Conservation (phyloP, 2,113 vertebrate species). For the Catagonus wagneri region DNA sequence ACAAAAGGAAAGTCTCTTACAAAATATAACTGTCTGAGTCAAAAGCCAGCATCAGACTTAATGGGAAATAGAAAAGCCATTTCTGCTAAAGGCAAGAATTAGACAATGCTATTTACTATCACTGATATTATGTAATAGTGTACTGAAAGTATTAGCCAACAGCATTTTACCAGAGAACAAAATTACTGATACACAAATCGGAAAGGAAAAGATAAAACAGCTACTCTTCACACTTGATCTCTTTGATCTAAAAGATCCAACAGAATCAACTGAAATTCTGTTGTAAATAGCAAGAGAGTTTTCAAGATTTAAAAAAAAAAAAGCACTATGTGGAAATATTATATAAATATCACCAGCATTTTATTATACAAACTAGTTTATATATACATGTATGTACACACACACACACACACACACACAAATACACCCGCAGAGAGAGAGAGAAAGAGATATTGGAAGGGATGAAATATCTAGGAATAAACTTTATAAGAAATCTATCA, state of each 20-base stretch:
- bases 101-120: not conserved
- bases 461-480: not conserved
- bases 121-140: not conserved
- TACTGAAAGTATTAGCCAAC: not conserved
- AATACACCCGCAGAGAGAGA: not conserved
- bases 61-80: not conserved
- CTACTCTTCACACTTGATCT: not conserved
- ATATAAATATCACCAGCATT: not conserved
- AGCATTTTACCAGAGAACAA: not conserved
- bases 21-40: not conserved
- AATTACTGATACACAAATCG: not conserved
- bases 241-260: not conserved
- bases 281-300: not conserved
- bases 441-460: not conserved
- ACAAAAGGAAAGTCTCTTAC: not conserved
- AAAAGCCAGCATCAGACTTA: not conserved
- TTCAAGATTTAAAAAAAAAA: not conserved
- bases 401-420: not conserved
- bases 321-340: not conserved
- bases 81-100: slow-evolving; percentile 21
- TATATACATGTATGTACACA: not conserved
- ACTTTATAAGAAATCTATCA: not conserved
- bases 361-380: not conserved
- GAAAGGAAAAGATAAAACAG: not conserved
- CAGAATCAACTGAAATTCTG: not conserved